These are phyloP conservation scores for Gopherus flavomarginatus DNA, from an alignment of 2,113 vertebrate genomes.

Conservation along the genomic window DNA sequence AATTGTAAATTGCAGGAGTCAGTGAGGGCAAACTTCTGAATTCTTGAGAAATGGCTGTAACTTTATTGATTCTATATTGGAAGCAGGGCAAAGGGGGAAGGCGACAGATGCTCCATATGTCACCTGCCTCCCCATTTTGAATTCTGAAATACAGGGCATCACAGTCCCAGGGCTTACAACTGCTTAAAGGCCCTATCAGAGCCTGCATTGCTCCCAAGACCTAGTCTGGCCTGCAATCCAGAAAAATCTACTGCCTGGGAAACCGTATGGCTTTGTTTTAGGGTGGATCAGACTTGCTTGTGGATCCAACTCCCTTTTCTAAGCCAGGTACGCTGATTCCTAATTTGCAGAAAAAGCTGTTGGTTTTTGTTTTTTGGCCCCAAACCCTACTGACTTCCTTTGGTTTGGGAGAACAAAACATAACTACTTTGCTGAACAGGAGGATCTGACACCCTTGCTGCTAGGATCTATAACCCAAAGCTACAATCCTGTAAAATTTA, in stretches of 20 bases:
- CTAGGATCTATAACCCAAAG: not conserved
- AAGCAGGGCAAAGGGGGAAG: not conserved
- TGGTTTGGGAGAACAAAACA: not conserved
- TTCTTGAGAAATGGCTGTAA: not conserved
- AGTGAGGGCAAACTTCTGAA: not conserved
- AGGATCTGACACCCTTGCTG: too few species aligned
- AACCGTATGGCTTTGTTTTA: not conserved
- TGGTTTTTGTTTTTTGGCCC: not conserved
- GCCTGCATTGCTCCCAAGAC: not conserved
- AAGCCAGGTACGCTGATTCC: not conserved
- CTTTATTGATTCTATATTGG: not conserved
- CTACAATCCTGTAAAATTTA: not conserved
- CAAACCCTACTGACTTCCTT: not conserved
- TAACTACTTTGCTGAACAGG: too few species aligned
- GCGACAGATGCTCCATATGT: not conserved
- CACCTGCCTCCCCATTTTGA: not conserved
- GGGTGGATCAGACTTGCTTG: not conserved
- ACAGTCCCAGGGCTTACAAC: not conserved
- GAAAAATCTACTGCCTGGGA: not conserved
- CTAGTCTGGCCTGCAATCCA: not conserved
- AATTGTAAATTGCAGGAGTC: not conserved
- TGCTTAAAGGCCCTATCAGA: not conserved
- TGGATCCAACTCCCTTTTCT: too few species aligned
- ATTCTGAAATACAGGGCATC: not conserved
- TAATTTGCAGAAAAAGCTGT: not conserved